A percentile compares a stretch with the other conserved stretches of the same genome.
Evolutionary conservation across 2,113 vertebrate species (phyloP).

Genomic region (Sander vitreus): DNA sequence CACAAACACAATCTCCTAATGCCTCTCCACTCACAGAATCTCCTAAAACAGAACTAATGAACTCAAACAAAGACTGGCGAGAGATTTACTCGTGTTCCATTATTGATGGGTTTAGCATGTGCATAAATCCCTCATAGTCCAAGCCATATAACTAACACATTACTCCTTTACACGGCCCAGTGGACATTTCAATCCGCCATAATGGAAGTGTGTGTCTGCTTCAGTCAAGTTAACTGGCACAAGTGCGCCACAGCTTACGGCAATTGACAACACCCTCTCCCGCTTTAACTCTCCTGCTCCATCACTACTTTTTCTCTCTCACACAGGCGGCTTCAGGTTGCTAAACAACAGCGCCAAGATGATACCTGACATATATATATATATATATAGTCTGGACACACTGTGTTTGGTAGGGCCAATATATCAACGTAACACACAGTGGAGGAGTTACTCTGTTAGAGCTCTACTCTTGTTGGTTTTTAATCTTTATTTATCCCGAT

Average conservation of each 20-base stretch:
- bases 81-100: conserved; percentile 11
- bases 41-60: neutral
- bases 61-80: neutral
- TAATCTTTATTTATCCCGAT: conserved; percentile 42
- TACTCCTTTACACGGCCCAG: conserved; percentile 58
- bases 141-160: conserved; percentile 55
- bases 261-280: conserved; percentile 13
- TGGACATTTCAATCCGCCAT: conserved; percentile 72
- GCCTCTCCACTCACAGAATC: neutral
- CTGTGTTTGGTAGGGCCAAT: neutral
- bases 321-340: conserved; percentile 8
- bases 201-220: conserved; percentile 64
- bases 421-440: conserved; percentile 20
- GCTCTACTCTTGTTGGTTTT: neutral
- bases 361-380: conserved; percentile 7
- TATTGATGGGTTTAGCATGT: conserved; percentile 30
- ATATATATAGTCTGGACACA: no score
- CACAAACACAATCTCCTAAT: neutral
- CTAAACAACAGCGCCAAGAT: conserved; percentile 33
- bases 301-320: conserved; percentile 7
- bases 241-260: conserved; percentile 18
- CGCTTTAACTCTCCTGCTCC: conserved; percentile 14
- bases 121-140: conserved; percentile 57
- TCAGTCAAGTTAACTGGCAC: conserved; percentile 59
- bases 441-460: neutral